Percentiles rank a stretch among this genome's conserved stretches.
These are phyloP conservation scores for Accipiter cooperii DNA, from an alignment of 2,113 vertebrate genomes.

Conservation along the genomic window DNA sequence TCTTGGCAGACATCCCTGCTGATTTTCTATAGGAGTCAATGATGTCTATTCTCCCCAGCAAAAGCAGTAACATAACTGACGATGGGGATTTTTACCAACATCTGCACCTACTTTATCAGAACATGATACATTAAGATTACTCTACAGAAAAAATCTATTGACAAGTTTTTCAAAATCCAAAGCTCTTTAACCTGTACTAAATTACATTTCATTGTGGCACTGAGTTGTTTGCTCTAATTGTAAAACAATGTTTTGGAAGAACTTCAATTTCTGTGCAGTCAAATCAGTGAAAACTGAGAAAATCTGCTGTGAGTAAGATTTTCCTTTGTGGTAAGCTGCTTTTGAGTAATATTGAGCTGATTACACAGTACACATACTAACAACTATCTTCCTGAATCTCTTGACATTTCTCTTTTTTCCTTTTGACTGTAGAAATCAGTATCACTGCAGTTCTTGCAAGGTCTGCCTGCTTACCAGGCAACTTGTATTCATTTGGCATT, in stretches of 20 bases:
- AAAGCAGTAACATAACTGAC: neutral
- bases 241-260: neutral
- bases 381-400: neutral
- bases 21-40: neutral
- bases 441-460: neutral
- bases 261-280: neutral
- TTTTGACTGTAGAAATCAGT: neutral
- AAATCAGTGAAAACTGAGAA: neutral
- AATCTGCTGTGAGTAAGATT: neutral
- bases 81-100: neutral
- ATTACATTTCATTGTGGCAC: neutral
- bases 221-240: neutral
- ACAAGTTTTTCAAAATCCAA: neutral
- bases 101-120: neutral
- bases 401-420: neutral
- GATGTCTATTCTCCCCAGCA: neutral
- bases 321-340: neutral
- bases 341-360: neutral
- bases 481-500: neutral
- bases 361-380: neutral
- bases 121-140: neutral
- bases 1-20: neutral
- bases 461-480: neutral
- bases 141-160: neutral
- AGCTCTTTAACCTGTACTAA: neutral